phyloP scores from a whole-genome alignment of 2,797 vertebrate genomes.

The Chaetophractus vellerosus region DNA sequence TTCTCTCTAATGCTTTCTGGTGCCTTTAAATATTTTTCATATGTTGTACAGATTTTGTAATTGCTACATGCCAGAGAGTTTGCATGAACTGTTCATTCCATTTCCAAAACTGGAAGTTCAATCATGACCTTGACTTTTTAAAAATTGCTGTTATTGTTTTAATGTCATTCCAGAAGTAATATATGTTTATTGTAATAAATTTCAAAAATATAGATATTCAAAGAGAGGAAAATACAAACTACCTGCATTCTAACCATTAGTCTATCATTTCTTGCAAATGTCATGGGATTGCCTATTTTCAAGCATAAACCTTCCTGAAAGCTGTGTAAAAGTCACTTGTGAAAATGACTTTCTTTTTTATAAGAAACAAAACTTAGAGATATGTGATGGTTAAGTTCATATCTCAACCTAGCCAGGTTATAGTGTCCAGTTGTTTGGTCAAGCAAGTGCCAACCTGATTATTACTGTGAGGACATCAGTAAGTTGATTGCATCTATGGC shows the following conservation, averaged over 20 bases:
- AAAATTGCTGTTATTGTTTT: not conserved
- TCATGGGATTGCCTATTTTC: not conserved
- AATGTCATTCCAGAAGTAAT: not conserved
- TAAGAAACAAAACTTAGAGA: not conserved
- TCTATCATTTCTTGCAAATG: not conserved
- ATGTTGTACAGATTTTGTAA: not conserved
- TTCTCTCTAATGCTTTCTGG: not conserved
- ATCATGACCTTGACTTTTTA: not conserved
- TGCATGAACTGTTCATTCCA: not conserved
- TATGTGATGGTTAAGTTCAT: not conserved
- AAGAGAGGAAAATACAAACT: constrained; percentile 19
- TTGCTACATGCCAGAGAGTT: not conserved
- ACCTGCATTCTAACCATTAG: not conserved
- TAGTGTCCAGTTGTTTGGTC: too few species aligned
- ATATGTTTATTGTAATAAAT: not conserved
- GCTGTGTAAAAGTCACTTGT: not conserved
- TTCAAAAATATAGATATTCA: not conserved
- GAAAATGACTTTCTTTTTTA: not conserved
- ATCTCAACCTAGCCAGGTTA: too few species aligned
- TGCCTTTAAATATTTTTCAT: not conserved
- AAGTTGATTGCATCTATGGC: too few species aligned
- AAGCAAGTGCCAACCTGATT: too few species aligned
- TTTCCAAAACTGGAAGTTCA: not conserved
- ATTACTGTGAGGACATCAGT: too few species aligned
- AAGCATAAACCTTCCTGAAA: not conserved